A percentile compares a stretch with the other conserved stretches of the same genome.
phyloP scores from a whole-genome alignment of 2,888 invertebrate species.

The Pteria penguin region DNA sequence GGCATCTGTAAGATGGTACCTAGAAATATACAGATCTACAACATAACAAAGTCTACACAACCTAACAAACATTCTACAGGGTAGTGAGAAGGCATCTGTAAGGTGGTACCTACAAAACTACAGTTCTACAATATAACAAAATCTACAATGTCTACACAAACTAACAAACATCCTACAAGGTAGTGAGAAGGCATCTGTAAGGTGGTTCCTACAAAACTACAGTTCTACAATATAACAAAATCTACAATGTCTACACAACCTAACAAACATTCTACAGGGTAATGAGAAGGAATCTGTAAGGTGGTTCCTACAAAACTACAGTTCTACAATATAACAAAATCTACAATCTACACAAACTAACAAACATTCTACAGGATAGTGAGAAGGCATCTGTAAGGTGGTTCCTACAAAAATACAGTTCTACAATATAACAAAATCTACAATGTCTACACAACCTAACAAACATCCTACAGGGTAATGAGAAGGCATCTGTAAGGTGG shows the following conservation, averaged over 20 bases:
- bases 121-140: constrained; percentile 94
- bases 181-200: constrained; percentile 90
- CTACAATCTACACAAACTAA: constrained; percentile 93
- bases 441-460: constrained; percentile 92
- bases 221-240: neutral
- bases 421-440: constrained; percentile 90
- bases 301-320: constrained; percentile 83
- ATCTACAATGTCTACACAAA: constrained; percentile 92
- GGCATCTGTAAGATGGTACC: constrained; percentile 86
- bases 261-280: neutral
- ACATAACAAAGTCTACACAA: neutral
- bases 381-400: constrained; percentile 87
- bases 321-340: constrained; percentile 92
- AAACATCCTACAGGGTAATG: constrained; percentile 93
- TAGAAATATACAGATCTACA: constrained; percentile 43
- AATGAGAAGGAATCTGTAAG: neutral
- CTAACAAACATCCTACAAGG: constrained; percentile 92
- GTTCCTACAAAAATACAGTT: constrained; percentile 53
- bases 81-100: neutral
- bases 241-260: neutral
- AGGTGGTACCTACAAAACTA: constrained; percentile 35
- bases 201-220: constrained; percentile 56
- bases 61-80: neutral
- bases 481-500: constrained; percentile 87
- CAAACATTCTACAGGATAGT: constrained; percentile 92